A percentile compares a stretch with the other conserved stretches of the same genome.
Evolutionary conservation across 1,140 invertebrate genomes (phyloP).

Genomic region (Lordiphosa mommai): DNA sequence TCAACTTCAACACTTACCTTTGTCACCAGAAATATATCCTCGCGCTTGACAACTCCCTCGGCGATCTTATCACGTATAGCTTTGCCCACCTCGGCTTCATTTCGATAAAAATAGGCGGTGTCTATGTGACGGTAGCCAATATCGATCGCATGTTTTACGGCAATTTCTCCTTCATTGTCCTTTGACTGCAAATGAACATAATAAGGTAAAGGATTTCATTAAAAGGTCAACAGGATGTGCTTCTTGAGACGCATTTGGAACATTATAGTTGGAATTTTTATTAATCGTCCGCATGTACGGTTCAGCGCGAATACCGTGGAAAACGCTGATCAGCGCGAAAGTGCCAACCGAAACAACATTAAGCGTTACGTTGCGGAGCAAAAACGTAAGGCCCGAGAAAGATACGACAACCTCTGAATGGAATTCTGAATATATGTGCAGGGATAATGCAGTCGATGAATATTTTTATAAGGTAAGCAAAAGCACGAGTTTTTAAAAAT

Average conservation of each 20-base stretch:
- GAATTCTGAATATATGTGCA: background rate
- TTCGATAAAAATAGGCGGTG: conserved; percentile 89
- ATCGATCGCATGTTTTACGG: conserved; percentile 86
- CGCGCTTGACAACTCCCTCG: conserved; percentile 85
- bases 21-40: conserved; percentile 92
- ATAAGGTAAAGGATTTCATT: background rate
- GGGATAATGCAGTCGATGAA: background rate
- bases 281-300: background rate
- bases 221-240: conserved; percentile 12
- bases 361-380: conserved; percentile 4
- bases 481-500: too few relatives aligned
- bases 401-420: conserved; percentile 5
- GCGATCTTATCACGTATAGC: conserved; percentile 84
- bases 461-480: too few relatives aligned
- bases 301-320: conserved; percentile 5
- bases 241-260: conserved; percentile 2
- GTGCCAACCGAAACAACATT: conserved; percentile 4
- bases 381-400: background rate
- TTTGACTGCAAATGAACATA: conserved; percentile 81
- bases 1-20: conserved; percentile 82
- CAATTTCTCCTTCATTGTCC: conserved; percentile 84
- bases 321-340: conserved; percentile 1
- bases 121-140: conserved; percentile 92
- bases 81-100: conserved; percentile 88
- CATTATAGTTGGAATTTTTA: background rate